phyloP scores from a whole-genome alignment of 2,888 invertebrate species.

The Pediacus dermestoides region DNA sequence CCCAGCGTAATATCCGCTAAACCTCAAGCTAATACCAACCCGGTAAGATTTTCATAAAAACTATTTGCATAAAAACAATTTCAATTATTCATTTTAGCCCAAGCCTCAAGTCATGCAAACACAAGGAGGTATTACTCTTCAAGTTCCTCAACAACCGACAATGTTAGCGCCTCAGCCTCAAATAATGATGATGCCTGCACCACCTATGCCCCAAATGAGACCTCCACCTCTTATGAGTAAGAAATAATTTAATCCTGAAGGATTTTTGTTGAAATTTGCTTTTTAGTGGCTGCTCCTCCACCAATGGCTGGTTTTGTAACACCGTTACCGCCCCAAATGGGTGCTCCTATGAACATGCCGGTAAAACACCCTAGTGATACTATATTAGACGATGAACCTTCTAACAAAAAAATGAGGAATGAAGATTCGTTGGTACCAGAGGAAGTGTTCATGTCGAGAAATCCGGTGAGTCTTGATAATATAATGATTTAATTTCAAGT shows the following conservation, averaged over 20 bases:
- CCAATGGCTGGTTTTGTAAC: constrained; percentile 52
- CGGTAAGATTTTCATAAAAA: constrained; percentile 20
- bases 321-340: constrained; percentile 44
- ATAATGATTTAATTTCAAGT: constrained; percentile 1
- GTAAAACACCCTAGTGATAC: constrained; percentile 53
- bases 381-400: constrained; percentile 75
- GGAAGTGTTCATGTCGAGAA: constrained; percentile 69
- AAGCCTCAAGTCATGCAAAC: constrained; percentile 57
- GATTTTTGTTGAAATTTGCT: constrained; percentile 4
- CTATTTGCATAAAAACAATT: background rate
- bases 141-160: constrained; percentile 51
- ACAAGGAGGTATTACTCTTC: constrained; percentile 46
- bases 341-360: constrained; percentile 45
- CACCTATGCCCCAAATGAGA: constrained; percentile 56
- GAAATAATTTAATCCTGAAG: constrained; percentile 15
- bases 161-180: constrained; percentile 53
- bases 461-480: constrained; percentile 54
- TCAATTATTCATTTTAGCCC: too few species aligned
- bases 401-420: constrained; percentile 81
- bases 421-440: constrained; percentile 94
- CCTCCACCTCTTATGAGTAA: constrained; percentile 59
- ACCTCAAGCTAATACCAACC: constrained; percentile 41
- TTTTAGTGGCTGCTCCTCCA: constrained; percentile 50
- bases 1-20: constrained; percentile 45
- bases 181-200: constrained; percentile 62